Conservation (phyloP, 2,113 vertebrate species). For the Conger conger region DNA sequence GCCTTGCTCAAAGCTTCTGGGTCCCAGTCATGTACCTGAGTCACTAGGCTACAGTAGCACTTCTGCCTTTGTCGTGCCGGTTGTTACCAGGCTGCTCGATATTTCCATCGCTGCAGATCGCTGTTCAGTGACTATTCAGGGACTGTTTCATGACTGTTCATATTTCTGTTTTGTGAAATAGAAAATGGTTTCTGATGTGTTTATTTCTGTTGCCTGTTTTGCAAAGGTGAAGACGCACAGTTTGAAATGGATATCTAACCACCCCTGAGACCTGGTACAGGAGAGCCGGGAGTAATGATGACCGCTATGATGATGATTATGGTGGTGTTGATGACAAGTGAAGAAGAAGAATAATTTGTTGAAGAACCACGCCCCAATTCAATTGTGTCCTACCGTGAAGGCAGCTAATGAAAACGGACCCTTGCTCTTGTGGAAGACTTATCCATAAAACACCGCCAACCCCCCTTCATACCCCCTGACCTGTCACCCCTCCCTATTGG, state of each 20-base stretch:
- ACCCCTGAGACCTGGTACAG: background rate
- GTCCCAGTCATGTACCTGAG: too few species aligned
- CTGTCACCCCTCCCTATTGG: background rate
- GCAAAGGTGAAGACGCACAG: slow-evolving; percentile 70
- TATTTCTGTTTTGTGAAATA: background rate
- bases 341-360: slow-evolving; percentile 2
- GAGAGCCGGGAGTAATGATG: slow-evolving; percentile 21
- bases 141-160: too few species aligned
- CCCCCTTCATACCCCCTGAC: background rate
- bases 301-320: slow-evolving; percentile 17
- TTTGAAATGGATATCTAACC: slow-evolving; percentile 82
- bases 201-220: background rate
- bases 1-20: too few species aligned
- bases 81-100: too few species aligned
- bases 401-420: slow-evolving; percentile 8
- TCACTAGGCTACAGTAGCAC: too few species aligned
- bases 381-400: background rate
- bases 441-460: background rate
- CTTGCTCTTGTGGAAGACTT: slow-evolving; percentile 12
- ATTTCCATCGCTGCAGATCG: too few species aligned
- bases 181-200: background rate
- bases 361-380: background rate
- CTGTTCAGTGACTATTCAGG: too few species aligned
- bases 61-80: too few species aligned
- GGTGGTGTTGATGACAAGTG: background rate